Evolutionary conservation across 2,113 vertebrate genomes (phyloP).

Genomic region (Marmota flaviventris): DNA sequence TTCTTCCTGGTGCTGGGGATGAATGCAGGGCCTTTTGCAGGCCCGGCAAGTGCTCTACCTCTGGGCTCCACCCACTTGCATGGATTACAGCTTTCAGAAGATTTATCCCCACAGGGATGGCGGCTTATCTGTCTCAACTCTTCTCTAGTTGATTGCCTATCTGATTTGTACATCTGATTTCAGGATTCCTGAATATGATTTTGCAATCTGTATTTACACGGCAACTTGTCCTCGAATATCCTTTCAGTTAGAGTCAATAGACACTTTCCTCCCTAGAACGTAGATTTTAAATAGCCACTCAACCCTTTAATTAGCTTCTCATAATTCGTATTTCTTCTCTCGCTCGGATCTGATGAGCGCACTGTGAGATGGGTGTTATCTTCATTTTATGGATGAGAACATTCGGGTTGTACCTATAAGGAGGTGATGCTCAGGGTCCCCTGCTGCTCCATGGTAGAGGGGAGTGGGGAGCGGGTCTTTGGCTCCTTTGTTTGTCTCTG

Average conservation of each 20-base stretch:
- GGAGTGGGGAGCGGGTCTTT: neutral
- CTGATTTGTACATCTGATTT: neutral
- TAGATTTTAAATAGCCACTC: neutral
- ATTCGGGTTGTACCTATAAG: neutral
- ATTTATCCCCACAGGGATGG: neutral
- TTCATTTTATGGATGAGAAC: neutral
- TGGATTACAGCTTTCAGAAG: neutral
- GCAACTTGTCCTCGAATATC: neutral
- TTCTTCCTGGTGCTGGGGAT: no score
- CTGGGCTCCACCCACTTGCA: no score
- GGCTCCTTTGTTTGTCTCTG: neutral
- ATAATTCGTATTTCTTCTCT: neutral
- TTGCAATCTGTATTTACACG: neutral
- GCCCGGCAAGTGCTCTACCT: no score
- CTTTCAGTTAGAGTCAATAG: neutral
- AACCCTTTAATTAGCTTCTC: neutral
- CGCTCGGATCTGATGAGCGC: no score
- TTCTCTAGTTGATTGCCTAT: neutral
- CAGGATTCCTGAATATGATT: neutral
- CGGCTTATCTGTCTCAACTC: neutral
- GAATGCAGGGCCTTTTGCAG: neutral
- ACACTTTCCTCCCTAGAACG: neutral
- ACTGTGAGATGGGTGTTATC: accelerated
- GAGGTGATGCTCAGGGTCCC: neutral
- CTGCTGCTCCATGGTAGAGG: no score